Evolutionary conservation across 2,797 vertebrate genomes (phyloP), one percentile per base, ranked within the genome.

Genomic region (Hippocampus kuda): DNA sequence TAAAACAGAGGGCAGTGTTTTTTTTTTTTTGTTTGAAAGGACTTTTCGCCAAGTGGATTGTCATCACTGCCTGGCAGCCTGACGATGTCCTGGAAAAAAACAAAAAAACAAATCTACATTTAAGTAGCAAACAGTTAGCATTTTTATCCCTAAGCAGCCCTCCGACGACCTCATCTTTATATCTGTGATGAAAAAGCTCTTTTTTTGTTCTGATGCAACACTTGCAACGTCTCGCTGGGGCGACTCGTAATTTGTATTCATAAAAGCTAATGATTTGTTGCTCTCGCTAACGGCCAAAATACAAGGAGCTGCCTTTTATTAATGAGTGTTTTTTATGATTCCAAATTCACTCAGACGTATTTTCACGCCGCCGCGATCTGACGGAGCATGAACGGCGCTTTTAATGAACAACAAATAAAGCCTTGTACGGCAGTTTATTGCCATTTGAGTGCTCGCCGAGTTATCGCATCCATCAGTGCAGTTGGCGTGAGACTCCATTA

Each of bases 401-500:
- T 65, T 65, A 65, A 65, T 65, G 63, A 65, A 65, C 63, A 70
- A 62, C 24, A 71, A 73, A 73, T 70, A 34, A 70, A 75, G 65
- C n/a, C 61, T 48, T 72, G 26, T 65, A 62, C 65, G 34, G 34
- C 5, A 41, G 65, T 77, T 64, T 79, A 72, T 79, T 54, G 76
- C 68, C 56, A 41, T 81, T 76, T 74, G 67, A 77, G 70, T 74
- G 73, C 63, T 72, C 59, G 71, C 72, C 59, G 64, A 65, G 44
- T 65, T 72, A 66, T 69, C 59, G n/a, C 53, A 57, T 78, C 70
- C 73, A 75, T 78, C 69, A 73, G 71, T 74, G 70, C 67, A 68
- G 61, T 69, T 73, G 68, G 66, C 38, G 74, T 75, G 75, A 73
- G 72, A 75, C 69, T 77, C 79, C 70, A 77, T 82, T 79, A 78